Percentiles rank a stretch among this genome's conserved stretches.
These are phyloP conservation scores for Bathynomus jamesi DNA, from an alignment of 1,140 invertebrate species.

Conservation along the genomic window DNA sequence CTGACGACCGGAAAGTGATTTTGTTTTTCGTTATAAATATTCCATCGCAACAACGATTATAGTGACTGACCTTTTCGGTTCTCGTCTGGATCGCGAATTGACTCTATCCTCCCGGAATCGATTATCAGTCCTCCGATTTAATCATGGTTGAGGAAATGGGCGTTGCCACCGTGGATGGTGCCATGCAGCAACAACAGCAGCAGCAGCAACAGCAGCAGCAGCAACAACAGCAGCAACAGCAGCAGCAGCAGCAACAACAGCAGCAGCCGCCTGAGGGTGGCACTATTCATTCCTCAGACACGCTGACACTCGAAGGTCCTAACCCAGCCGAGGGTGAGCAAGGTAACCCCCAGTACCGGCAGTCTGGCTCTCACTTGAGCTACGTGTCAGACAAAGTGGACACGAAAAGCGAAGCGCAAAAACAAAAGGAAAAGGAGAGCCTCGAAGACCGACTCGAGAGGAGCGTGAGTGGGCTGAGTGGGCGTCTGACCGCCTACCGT, in stretches of 20 bases:
- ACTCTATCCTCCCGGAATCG: no score
- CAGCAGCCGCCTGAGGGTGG: slow-evolving; percentile 10
- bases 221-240: slow-evolving; percentile 16
- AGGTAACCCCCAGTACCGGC: slow-evolving; percentile 24
- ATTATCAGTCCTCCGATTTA: no score
- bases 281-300: slow-evolving; percentile 34
- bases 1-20: no score
- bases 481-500: slow-evolving; percentile 15
- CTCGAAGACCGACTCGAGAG: slow-evolving; percentile 26
- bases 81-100: no score
- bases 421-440: slow-evolving; percentile 32
- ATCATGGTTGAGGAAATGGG: slow-evolving; percentile 22
- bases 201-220: slow-evolving; percentile 19
- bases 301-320: slow-evolving; percentile 27
- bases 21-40: no score
- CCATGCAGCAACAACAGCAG: slow-evolving; percentile 21
- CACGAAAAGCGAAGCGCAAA: slow-evolving; percentile 19
- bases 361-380: slow-evolving; percentile 32
- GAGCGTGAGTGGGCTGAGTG: slow-evolving; percentile 29
- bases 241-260: slow-evolving; percentile 17
- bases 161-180: slow-evolving; percentile 22
- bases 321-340: slow-evolving; percentile 14
- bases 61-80: no score
- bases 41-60: no score
- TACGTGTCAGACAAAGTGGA: slow-evolving; percentile 32